Conservation (phyloP, 2,113 vertebrate species). For the Planiliza haematocheilus region DNA sequence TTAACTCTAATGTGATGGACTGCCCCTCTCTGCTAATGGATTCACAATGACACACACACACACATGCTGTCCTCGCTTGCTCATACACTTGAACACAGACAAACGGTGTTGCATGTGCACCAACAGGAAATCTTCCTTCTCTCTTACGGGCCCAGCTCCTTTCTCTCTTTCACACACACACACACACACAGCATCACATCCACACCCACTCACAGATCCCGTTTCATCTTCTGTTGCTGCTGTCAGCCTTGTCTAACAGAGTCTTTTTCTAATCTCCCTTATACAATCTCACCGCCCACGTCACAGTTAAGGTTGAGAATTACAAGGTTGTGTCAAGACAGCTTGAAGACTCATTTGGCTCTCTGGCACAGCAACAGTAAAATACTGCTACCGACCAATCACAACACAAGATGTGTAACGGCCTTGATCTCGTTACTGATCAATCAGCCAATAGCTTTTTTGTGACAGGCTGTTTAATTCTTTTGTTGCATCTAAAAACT, state of each 20-base stretch:
- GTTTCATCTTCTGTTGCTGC: slow-evolving; percentile 6
- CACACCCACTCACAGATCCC: not conserved
- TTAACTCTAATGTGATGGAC: slow-evolving; percentile 62
- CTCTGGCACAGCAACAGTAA: not conserved
- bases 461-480: too few species aligned
- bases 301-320: slow-evolving; percentile 29
- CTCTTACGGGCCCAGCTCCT: not conserved
- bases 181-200: not conserved
- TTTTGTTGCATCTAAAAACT: too few species aligned
- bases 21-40: slow-evolving; percentile 55
- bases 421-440: too few species aligned
- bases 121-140: not conserved
- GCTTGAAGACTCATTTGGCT: not conserved
- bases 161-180: not conserved
- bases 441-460: too few species aligned
- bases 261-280: slow-evolving; percentile 28
- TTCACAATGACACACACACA: slow-evolving; percentile 32
- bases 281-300: slow-evolving; percentile 33
- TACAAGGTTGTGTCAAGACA: slow-evolving; percentile 38
- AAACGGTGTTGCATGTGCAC: not conserved
- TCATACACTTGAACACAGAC: slow-evolving; percentile 5
- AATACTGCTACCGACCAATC: too few species aligned
- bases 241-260: slow-evolving; percentile 33
- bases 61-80: not conserved
- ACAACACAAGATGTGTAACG: too few species aligned